These are phyloP conservation scores for Drosophila recens DNA, from an alignment of 2,888 invertebrate species.

Conservation along the genomic window DNA sequence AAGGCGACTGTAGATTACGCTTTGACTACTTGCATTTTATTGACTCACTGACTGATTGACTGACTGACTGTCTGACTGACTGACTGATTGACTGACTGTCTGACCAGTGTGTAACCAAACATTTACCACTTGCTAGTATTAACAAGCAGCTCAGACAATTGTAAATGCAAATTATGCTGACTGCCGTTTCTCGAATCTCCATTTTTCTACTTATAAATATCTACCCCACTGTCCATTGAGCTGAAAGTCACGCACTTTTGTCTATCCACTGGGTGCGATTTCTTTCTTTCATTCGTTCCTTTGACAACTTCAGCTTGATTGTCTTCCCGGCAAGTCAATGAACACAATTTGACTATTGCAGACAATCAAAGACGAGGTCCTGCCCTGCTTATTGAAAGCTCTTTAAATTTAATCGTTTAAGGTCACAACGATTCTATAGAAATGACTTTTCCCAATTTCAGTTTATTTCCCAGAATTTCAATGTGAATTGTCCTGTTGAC, in stretches of 20 bases:
- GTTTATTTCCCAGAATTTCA: not conserved
- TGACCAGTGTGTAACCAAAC: slow-evolving; percentile 31
- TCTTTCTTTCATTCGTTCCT: slow-evolving; percentile 29
- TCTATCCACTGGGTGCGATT: slow-evolving; percentile 34
- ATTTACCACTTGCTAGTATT: slow-evolving; percentile 39
- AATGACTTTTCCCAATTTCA: slow-evolving; percentile 4
- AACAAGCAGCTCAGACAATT: slow-evolving; percentile 42
- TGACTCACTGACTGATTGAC: slow-evolving; percentile 3
- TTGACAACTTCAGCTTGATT: slow-evolving; percentile 57
- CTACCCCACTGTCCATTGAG: slow-evolving; percentile 26
- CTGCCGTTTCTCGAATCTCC: slow-evolving; percentile 26
- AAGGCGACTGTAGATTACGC: not conserved
- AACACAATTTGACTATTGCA: slow-evolving; percentile 33
- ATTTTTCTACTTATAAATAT: not conserved
- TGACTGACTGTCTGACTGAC: not conserved
- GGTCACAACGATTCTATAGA: not conserved
- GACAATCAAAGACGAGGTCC: slow-evolving; percentile 34
- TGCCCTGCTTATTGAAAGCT: slow-evolving; percentile 16
- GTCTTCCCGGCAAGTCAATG: slow-evolving; percentile 44
- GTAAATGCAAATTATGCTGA: slow-evolving; percentile 56
- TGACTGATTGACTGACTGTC: not conserved
- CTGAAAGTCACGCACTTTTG: slow-evolving; percentile 60
- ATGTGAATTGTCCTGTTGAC: not conserved
- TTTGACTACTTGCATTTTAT: not conserved
- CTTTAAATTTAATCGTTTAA: slow-evolving; percentile 20